phyloP scores from a whole-genome alignment of 92 coral and sea anemone genomes.

The Actinernus sp. region DNA sequence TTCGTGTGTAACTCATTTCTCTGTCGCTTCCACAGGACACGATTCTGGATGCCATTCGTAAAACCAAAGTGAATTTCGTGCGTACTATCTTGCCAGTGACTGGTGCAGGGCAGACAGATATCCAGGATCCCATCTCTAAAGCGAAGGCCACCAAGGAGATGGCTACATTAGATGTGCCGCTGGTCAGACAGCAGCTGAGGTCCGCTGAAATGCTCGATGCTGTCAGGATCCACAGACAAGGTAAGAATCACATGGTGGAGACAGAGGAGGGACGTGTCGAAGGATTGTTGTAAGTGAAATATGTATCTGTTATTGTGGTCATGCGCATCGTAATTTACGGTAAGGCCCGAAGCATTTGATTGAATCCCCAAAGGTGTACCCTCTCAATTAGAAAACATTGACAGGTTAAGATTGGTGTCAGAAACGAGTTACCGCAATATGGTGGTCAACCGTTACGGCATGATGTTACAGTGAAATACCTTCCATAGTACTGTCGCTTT shows the following conservation, averaged over 20 bases:
- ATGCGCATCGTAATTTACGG: too few species aligned
- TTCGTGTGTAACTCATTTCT: too few species aligned
- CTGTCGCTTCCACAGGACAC: conserved; percentile 69
- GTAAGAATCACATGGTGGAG: conserved; percentile 23
- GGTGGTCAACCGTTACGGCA: too few species aligned
- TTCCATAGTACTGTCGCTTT: too few species aligned
- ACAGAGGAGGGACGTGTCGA: background rate
- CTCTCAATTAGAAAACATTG: too few species aligned
- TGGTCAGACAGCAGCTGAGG: conserved; percentile 86
- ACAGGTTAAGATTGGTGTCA: too few species aligned
- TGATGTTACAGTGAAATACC: too few species aligned
- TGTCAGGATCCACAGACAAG: conserved; percentile 96
- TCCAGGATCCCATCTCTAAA: conserved; percentile 47
- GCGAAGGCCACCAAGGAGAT: conserved; percentile 64
- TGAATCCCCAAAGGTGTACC: too few species aligned
- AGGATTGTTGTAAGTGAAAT: too few species aligned
- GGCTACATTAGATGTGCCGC: conserved; percentile 84
- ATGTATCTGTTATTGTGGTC: too few species aligned
- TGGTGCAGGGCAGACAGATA: conserved; percentile 73
- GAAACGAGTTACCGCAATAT: too few species aligned
- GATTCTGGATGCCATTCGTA: conserved; percentile 92
- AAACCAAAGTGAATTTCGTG: conserved; percentile 94
- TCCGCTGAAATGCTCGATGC: conserved; percentile 96
- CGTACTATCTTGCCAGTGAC: conserved; percentile 93
- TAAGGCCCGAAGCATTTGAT: too few species aligned